phyloP scores from a whole-genome alignment of 2,888 invertebrate species.

The Asteroscopus sphinx region DNA sequence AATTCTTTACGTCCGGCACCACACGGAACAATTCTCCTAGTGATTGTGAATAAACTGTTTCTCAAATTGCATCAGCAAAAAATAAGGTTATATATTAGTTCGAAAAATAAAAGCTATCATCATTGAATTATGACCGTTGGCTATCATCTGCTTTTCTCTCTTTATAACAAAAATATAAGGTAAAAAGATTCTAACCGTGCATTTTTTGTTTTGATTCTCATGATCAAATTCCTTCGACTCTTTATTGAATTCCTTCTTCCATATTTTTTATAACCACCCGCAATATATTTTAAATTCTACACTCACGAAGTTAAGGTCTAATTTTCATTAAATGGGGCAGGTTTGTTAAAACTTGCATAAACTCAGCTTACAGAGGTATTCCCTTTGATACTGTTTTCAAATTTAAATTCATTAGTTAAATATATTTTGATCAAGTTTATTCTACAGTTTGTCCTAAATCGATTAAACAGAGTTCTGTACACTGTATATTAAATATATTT shows the following conservation, averaged over 20 bases:
- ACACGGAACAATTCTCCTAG: too few relatives aligned
- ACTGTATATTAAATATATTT: too few relatives aligned
- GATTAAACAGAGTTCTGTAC: too few relatives aligned
- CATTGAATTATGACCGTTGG: too few relatives aligned
- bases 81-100: too few relatives aligned
- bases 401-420: constrained; percentile 52
- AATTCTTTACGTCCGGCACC: too few relatives aligned
- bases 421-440: constrained; percentile 54
- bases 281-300: constrained; percentile 19
- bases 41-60: too few relatives aligned
- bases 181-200: constrained; percentile 20
- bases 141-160: not conserved
- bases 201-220: constrained; percentile 38
- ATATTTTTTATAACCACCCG: constrained; percentile 30
- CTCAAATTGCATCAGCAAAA: too few relatives aligned
- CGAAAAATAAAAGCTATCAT: too few relatives aligned
- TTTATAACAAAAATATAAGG: constrained; percentile 1
- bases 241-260: constrained; percentile 48
- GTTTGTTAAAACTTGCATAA: constrained; percentile 39
- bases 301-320: fast-evolving
- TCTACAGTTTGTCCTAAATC: too few relatives aligned
- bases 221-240: constrained; percentile 42
- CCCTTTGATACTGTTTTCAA: constrained; percentile 54
- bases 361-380: constrained; percentile 38
- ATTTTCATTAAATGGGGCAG: not conserved